phyloP scores from a whole-genome alignment of 2,113 vertebrate species.

The Physeter macrocephalus region DNA sequence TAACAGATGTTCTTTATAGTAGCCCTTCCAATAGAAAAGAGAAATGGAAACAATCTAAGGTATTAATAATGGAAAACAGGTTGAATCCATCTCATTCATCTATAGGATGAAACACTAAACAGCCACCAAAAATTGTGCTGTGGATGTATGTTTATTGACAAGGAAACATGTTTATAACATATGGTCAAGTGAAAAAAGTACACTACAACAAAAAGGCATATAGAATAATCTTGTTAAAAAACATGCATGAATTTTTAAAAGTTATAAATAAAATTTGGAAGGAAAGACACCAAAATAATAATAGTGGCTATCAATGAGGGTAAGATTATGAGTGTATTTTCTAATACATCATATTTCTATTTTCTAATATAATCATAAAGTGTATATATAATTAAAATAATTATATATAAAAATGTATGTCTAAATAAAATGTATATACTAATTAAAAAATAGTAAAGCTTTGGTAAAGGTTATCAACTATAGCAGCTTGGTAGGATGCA shows the following conservation, averaged over 20 bases:
- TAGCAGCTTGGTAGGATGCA: background rate
- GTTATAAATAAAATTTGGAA: background rate
- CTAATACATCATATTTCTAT: background rate
- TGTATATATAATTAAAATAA: background rate
- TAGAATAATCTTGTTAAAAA: background rate
- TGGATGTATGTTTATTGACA: background rate
- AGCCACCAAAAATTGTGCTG: background rate
- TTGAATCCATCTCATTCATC: background rate
- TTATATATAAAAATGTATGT: background rate
- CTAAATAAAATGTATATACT: background rate
- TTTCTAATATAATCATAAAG: background rate
- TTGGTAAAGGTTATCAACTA: background rate
- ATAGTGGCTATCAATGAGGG: background rate
- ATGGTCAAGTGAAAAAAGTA: background rate
- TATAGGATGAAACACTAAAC: background rate
- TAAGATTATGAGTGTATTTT: background rate
- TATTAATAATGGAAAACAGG: background rate
- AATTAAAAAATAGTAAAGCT: background rate
- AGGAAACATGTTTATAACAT: background rate
- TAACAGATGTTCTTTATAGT: background rate
- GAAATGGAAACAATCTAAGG: background rate
- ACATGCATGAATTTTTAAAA: background rate
- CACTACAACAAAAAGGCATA: background rate
- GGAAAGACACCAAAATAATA: background rate
- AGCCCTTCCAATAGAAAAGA: background rate